These are phyloP conservation scores for Euglossa dilemma DNA, from an alignment of 1,140 invertebrate species.

Conservation along the genomic window DNA sequence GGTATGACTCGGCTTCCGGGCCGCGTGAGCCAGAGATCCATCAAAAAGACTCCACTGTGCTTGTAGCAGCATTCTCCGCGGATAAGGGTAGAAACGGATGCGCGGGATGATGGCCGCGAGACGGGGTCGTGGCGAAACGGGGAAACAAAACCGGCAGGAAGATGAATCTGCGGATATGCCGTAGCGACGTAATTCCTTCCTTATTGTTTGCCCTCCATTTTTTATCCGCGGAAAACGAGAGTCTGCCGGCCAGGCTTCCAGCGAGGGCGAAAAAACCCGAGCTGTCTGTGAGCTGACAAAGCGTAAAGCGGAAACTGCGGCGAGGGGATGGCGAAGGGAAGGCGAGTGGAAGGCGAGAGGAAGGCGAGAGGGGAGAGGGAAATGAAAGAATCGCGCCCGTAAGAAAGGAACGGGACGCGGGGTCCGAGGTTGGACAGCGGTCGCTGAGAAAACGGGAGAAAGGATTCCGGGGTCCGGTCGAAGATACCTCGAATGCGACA, in stretches of 20 bases:
- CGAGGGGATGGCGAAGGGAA: neutral
- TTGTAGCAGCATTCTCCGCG: neutral
- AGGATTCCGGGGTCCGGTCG: neutral
- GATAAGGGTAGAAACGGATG: neutral
- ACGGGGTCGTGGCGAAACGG: neutral
- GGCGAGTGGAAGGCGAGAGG: neutral
- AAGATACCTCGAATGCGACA: neutral
- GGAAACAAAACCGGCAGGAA: neutral
- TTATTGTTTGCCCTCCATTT: constrained; percentile 30
- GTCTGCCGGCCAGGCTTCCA: neutral
- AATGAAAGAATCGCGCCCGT: neutral
- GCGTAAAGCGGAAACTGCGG: neutral
- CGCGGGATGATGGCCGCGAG: constrained; percentile 4
- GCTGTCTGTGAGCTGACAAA: constrained; percentile 30
- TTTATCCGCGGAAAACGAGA: neutral
- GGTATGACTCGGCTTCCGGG: constrained; percentile 11
- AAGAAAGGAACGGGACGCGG: neutral
- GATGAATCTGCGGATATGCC: constrained; percentile 1
- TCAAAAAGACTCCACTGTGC: neutral
- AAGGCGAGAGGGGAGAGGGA: neutral
- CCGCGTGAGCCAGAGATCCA: neutral
- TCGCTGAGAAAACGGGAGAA: neutral
- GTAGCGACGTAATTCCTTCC: neutral
- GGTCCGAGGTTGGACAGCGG: constrained; percentile 1
- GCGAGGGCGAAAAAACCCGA: neutral